These are phyloP conservation scores for Herpailurus yagouaroundi DNA, from an alignment of 2,113 vertebrate species.

Conservation along the genomic window DNA sequence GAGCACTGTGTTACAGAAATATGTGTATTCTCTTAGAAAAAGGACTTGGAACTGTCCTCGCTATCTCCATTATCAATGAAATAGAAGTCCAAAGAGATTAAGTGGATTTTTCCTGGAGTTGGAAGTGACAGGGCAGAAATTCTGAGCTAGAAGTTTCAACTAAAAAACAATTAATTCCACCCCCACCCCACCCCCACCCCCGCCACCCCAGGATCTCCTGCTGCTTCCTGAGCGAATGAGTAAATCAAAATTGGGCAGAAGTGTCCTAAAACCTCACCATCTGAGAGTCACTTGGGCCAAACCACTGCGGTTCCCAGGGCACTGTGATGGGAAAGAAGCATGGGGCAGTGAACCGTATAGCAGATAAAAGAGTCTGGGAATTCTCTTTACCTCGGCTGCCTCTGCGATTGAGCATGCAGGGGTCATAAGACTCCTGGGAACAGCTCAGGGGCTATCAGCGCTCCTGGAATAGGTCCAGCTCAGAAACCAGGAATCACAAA, in stretches of 20 bases:
- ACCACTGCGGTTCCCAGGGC: neutral
- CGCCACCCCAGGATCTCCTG: neutral
- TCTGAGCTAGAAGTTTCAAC: neutral
- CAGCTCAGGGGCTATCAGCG: neutral
- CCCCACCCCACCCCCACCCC: rapidly evolving
- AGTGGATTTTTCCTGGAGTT: neutral
- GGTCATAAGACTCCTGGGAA: neutral
- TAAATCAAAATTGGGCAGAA: neutral
- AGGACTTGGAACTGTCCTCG: neutral
- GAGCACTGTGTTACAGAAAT: neutral
- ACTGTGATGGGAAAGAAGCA: neutral
- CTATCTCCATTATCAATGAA: neutral
- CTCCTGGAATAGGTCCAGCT: neutral
- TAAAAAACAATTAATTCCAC: neutral
- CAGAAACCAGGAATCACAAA: neutral
- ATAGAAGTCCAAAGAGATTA: neutral
- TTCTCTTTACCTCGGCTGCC: neutral
- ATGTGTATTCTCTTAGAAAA: neutral
- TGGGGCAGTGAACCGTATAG: rapidly evolving
- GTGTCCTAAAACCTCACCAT: neutral
- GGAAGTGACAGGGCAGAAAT: neutral
- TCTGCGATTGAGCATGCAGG: neutral
- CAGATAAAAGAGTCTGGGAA: neutral
- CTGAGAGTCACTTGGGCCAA: neutral
- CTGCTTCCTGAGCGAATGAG: neutral